A percentile compares a stretch with the other conserved stretches of the same genome.
Evolutionary conservation across 2,797 vertebrate genomes (phyloP).

Genomic region (Toxotes lorentzi): DNA sequence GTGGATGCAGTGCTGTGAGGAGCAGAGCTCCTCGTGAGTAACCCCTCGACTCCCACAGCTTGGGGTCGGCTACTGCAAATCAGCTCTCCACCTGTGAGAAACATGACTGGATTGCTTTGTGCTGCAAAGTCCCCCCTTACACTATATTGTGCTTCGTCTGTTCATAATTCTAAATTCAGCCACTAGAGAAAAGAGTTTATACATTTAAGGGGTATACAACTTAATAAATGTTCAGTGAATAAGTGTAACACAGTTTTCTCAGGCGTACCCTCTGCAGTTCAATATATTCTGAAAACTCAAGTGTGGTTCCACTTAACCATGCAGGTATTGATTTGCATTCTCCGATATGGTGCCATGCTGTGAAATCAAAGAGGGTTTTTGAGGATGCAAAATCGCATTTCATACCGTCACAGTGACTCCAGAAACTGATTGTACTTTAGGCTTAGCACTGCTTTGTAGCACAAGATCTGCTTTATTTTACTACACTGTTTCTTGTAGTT

Average conservation of each 20-base stretch:
- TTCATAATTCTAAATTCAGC: not conserved
- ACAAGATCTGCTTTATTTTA: not conserved
- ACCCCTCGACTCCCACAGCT: not conserved
- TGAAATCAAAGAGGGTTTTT: slow-evolving; percentile 44
- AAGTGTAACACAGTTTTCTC: slow-evolving; percentile 20
- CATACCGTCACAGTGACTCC: slow-evolving; percentile 5
- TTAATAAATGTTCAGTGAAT: slow-evolving; percentile 26
- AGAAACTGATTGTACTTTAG: slow-evolving; percentile 22
- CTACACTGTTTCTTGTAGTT: not conserved
- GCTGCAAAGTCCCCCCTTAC: not conserved
- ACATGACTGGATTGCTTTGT: not conserved
- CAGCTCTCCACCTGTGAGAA: slow-evolving; percentile 21
- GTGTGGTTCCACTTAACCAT: slow-evolving; percentile 26
- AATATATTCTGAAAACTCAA: slow-evolving; percentile 36
- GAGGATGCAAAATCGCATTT: slow-evolving; percentile 15
- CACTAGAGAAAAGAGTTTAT: not conserved
- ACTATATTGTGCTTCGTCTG: not conserved
- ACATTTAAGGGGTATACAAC: not conserved
- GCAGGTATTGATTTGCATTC: slow-evolving; percentile 45
- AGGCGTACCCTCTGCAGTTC: not conserved
- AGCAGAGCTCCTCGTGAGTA: not conserved
- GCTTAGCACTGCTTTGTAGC: not conserved
- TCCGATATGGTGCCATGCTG: not conserved
- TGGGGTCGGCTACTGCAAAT: slow-evolving; percentile 14
- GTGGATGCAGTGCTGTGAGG: slow-evolving; percentile 13